These are phyloP conservation scores for Bovichtus diacanthus DNA, from an alignment of 2,797 vertebrate genomes.

Conservation along the genomic window DNA sequence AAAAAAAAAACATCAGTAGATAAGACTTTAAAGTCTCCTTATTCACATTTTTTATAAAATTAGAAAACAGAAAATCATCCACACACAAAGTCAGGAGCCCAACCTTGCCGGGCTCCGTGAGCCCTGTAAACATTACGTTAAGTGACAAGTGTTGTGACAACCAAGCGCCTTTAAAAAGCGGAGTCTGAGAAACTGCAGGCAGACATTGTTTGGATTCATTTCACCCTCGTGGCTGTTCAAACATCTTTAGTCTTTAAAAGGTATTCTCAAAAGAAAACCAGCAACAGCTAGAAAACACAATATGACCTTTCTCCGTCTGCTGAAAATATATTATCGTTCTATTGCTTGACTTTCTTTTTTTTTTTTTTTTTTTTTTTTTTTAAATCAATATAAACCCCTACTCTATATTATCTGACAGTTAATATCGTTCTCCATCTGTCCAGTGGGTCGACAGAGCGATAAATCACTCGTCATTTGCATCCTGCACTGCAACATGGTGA, in stretches of 20 bases:
- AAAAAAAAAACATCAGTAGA: slow-evolving; percentile 58
- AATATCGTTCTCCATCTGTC: slow-evolving; percentile 60
- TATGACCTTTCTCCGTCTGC: slow-evolving; percentile 38
- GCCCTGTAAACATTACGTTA: slow-evolving; percentile 76
- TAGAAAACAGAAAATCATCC: slow-evolving; percentile 36
- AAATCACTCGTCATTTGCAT: slow-evolving; percentile 67
- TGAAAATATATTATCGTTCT: slow-evolving; percentile 55
- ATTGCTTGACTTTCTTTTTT: slow-evolving; percentile 19
- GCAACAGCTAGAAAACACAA: slow-evolving; percentile 43
- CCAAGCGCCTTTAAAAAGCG: slow-evolving; percentile 71
- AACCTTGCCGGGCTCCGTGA: slow-evolving; percentile 60
- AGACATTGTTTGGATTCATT: slow-evolving; percentile 73
- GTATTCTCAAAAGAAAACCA: slow-evolving; percentile 62
- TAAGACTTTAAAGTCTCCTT: slow-evolving; percentile 64
- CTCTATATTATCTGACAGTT: slow-evolving; percentile 43
- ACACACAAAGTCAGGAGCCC: slow-evolving; percentile 67
- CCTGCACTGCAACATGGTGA: slow-evolving; percentile 71
- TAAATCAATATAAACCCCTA: slow-evolving; percentile 23
- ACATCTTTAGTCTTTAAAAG: slow-evolving; percentile 72
- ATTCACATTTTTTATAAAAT: slow-evolving; percentile 74
- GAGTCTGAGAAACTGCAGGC: slow-evolving; percentile 74
- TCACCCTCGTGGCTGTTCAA: slow-evolving; percentile 51
- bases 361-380: slow-evolving; percentile 13
- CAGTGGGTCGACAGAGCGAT: slow-evolving; percentile 61
- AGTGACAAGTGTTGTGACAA: slow-evolving; percentile 81